Base-by-base conservation (phyloP, 2,797 vertebrate species). In the Thripadectes ignobilis region DNA sequence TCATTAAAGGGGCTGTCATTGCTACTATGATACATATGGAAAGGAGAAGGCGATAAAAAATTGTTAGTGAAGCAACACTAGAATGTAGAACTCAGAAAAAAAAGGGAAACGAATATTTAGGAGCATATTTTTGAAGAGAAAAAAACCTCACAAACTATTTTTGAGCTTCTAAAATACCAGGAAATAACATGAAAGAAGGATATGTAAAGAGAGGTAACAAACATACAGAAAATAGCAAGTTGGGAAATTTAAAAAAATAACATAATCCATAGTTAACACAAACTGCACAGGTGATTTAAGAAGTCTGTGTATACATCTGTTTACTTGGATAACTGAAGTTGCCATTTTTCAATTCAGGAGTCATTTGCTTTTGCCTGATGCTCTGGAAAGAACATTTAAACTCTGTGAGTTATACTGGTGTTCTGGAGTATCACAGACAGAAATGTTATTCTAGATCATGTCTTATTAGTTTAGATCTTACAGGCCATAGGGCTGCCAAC, bases 381-480 rank as follows among this genome's bases (percentile, higher is more conserved):
- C 43, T 46, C 76, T 55, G n/a, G 41, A 58, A 93, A 72, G 58
- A 76, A 45, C 51, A 63, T 45, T 43, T 57, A 49, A 83, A 65
- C 7, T 30, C 68, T 65, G 17, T 36, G 46, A 92, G 29, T 62
- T 83, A 48, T 34, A 48, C 0, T 41, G 21, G 29, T 55, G 38
- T 34, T 75, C 82, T 92, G 93, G 82, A 86, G 51, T 59, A 68
- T 43, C 36, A 48, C 59, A 93, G 92, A 83, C 71, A 85, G 73
- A 91, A 93, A 95, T 74, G 57, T 73, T 90, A 76, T 92, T 90
- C 92, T 92, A 94, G 67, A 92, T 79, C 67, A 69, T 0, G 3
- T 82, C 67, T 94, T 94, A 93, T 95, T 96, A 90, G 88, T 88
- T 93, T 94, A 97, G 39, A 74, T 85, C 83, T 75, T 3, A 2